Evolutionary conservation across 2,888 invertebrate species (phyloP), one percentile per base, ranked within the genome.

Genomic region (Cerastis rubricosa): DNA sequence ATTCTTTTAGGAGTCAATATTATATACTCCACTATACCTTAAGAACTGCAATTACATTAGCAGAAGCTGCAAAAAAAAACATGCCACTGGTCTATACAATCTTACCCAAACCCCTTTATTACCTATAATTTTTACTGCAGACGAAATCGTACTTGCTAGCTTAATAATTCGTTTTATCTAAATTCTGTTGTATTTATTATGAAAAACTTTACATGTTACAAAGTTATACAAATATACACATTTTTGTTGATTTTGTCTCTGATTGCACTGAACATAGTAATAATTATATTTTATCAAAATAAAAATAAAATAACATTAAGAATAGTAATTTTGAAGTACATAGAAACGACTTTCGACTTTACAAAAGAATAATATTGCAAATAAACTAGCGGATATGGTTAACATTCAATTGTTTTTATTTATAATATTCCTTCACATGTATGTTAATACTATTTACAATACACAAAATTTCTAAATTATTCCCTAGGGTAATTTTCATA

Each of bases 401-500:
- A 85, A 85, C 85, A 85, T 87, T 79, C 67, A 83, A 75, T 88
- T 78, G 67, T 78, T 78, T 73, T 76, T 84, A 78, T 73, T 76
- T 59, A 76, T 80, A 81, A 74, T 82, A 79, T 71, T 74, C 40
- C 68, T 76, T 83, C 74, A 86, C 78, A 76, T 84, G 72, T 86
- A 87, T 85, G 69, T 89, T 88, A 89, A 78, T 88, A 85, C 66
- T 87, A 86, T 86, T 69, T 87, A 87, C 88, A 89, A 83, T 89
- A 88, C 88, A 90, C 88, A 86, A 88, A 87, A 90, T 88, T 76
- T 86, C 88, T 89, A 85, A 84, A 87, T 87, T 90, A 87, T 85
- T 88, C 77, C 83, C 84, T 86, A 90, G 85, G 89, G 87, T 83
- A 57, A 86, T 87, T 88, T 82, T 84, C 43, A 64, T 81, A 80